Percentiles rank a stretch among this genome's conserved stretches.
Conservation (phyloP, 2,113 vertebrate species). For the Alectura lathami region DNA sequence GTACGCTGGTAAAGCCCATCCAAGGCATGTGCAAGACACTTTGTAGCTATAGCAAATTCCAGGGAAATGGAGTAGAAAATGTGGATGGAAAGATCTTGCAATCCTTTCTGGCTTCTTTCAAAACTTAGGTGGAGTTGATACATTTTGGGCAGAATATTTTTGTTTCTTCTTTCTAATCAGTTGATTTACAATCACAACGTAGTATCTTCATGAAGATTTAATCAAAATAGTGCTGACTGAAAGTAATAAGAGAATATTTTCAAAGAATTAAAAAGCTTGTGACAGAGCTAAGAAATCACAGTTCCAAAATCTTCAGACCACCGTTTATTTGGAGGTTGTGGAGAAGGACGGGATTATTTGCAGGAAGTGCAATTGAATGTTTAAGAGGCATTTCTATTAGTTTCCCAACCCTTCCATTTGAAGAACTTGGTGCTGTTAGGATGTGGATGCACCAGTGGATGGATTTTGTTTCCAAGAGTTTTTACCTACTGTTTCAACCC, state of each 20-base stretch:
- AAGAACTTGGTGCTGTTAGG: not conserved
- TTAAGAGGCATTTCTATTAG: not conserved
- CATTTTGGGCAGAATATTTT: not conserved
- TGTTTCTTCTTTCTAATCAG: not conserved
- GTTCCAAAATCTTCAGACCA: not conserved
- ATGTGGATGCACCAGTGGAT: not conserved
- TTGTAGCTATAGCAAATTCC: not conserved
- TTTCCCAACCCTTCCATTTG: fast-evolving
- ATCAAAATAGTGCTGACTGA: not conserved
- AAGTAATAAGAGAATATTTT: not conserved
- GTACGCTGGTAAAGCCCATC: not conserved
- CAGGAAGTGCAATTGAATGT: not conserved
- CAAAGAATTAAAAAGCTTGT: not conserved
- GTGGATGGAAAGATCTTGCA: not conserved
- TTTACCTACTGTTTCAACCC: not conserved
- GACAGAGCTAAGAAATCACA: not conserved
- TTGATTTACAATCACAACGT: not conserved
- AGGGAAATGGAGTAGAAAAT: not conserved
- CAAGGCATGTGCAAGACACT: not conserved
- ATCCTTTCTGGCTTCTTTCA: not conserved
- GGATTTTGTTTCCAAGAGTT: not conserved
- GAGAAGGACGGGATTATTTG: not conserved
- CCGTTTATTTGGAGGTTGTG: not conserved
- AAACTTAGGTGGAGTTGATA: not conserved
- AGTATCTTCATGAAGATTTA: not conserved